phyloP scores from a whole-genome alignment of 2,888 invertebrate genomes.

The Spialia ferax region DNA sequence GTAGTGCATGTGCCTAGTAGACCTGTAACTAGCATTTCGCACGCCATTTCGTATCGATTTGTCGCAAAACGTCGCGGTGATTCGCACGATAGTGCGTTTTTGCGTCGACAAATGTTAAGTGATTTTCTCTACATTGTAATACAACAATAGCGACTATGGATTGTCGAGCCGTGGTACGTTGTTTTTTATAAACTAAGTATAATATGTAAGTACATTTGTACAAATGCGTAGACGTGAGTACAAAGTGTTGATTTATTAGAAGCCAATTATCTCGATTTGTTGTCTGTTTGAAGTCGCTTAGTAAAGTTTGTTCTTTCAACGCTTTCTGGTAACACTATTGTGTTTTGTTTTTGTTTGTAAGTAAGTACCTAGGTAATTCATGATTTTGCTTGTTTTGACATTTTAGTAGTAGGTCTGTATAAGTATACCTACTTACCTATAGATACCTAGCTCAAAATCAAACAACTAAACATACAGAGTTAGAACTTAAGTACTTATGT shows the following conservation, averaged over 20 bases:
- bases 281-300: background rate
- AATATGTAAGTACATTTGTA: slow-evolving; percentile 41
- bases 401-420: too few relatives aligned
- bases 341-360: background rate
- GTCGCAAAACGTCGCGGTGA: slow-evolving; percentile 18
- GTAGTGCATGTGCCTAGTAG: too few relatives aligned
- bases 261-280: slow-evolving; percentile 30
- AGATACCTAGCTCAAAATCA: too few relatives aligned
- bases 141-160: slow-evolving; percentile 67
- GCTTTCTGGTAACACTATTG: slow-evolving; percentile 23
- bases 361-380: too few relatives aligned
- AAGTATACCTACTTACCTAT: too few relatives aligned
- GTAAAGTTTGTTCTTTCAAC: slow-evolving; percentile 10
- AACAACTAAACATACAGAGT: too few relatives aligned
- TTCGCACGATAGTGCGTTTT: slow-evolving; percentile 62
- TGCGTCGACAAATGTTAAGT: slow-evolving; percentile 52
- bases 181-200: too few relatives aligned
- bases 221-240: background rate
- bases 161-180: slow-evolving; percentile 75
- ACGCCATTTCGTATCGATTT: slow-evolving; percentile 37
- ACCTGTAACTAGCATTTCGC: slow-evolving; percentile 38
- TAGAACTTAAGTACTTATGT: too few relatives aligned
- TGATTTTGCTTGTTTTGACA: too few relatives aligned
- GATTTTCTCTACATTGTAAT: slow-evolving; percentile 75
- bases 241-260: slow-evolving; percentile 16